These are phyloP conservation scores for Eugnorisma glareosa DNA, from an alignment of 2,888 invertebrate species.

Conservation along the genomic window DNA sequence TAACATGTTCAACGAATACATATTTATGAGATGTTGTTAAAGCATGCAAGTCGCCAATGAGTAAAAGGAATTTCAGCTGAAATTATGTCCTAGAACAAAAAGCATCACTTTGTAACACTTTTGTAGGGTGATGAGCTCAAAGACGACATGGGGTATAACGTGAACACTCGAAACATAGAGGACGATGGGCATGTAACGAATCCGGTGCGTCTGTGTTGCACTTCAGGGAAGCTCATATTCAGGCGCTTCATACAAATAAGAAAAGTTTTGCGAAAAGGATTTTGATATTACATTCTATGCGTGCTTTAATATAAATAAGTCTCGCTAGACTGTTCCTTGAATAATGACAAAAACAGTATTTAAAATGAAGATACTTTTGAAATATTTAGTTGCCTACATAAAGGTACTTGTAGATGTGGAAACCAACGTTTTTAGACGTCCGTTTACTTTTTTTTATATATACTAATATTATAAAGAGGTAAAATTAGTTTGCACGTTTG, in stretches of 20 bases:
- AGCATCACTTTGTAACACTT: slow-evolving; percentile 25
- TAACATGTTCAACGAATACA: slow-evolving; percentile 11
- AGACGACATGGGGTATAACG: slow-evolving; percentile 23
- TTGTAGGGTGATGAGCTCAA: slow-evolving; percentile 30
- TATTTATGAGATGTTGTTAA: slow-evolving; percentile 17
- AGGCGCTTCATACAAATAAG: background rate
- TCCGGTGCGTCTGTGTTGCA: background rate
- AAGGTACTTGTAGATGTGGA: background rate
- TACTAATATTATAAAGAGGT: too few relatives aligned
- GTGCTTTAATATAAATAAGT: background rate
- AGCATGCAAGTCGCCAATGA: slow-evolving; percentile 5
- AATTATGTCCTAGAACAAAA: slow-evolving; percentile 39
- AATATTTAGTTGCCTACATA: background rate
- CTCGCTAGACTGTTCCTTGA: background rate
- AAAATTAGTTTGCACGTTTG: too few relatives aligned
- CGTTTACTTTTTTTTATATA: background rate
- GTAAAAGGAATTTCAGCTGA: slow-evolving; percentile 34
- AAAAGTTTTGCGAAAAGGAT: background rate
- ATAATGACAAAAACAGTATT: background rate
- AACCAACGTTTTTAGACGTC: background rate
- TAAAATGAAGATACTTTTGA: background rate
- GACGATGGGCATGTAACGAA: background rate
- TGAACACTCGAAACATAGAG: slow-evolving; percentile 25
- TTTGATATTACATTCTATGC: background rate
- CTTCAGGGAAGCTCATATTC: slow-evolving; percentile 4